These are phyloP conservation scores for Micromys minutus DNA, from an alignment of 2,113 vertebrate species.

Conservation along the genomic window DNA sequence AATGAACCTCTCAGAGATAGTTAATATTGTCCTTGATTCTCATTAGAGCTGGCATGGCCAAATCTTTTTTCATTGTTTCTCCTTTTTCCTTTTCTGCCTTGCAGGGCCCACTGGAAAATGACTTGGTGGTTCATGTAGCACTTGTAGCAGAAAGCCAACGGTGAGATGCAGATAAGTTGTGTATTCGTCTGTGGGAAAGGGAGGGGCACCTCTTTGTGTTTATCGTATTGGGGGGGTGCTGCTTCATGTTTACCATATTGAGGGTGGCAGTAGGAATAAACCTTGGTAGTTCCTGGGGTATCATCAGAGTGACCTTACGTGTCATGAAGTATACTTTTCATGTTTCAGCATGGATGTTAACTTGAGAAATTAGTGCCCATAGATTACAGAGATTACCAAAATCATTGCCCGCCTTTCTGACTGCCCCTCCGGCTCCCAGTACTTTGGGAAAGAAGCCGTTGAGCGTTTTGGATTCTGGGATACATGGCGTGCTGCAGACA, in stretches of 20 bases:
- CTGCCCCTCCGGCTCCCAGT: not conserved
- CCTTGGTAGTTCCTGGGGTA: not conserved
- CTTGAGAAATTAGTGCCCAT: not conserved
- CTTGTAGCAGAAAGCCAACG: slow-evolving; percentile 98
- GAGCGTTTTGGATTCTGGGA: not conserved
- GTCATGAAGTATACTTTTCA: not conserved
- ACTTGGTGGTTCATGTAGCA: slow-evolving; percentile 94
- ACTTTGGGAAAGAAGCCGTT: not conserved
- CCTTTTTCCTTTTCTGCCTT: slow-evolving; percentile 69
- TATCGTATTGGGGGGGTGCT: not conserved
- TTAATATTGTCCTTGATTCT: slow-evolving; percentile 52
- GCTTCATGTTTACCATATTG: not conserved
- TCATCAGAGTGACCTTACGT: slow-evolving; percentile 14
- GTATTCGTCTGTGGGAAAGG: not conserved
- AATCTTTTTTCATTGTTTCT: not conserved
- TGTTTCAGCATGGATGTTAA: not conserved
- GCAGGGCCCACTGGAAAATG: slow-evolving; percentile 97
- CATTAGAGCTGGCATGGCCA: not conserved
- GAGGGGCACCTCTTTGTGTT: not conserved
- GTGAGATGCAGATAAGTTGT: slow-evolving; percentile 81
- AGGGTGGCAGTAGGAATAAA: not conserved
- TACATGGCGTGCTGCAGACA: not conserved
- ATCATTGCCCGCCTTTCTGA: not conserved
- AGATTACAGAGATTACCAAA: not conserved
- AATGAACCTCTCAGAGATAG: slow-evolving; percentile 59